phyloP scores from a whole-genome alignment of 2,113 vertebrate species.

The Otocyon megalotis region DNA sequence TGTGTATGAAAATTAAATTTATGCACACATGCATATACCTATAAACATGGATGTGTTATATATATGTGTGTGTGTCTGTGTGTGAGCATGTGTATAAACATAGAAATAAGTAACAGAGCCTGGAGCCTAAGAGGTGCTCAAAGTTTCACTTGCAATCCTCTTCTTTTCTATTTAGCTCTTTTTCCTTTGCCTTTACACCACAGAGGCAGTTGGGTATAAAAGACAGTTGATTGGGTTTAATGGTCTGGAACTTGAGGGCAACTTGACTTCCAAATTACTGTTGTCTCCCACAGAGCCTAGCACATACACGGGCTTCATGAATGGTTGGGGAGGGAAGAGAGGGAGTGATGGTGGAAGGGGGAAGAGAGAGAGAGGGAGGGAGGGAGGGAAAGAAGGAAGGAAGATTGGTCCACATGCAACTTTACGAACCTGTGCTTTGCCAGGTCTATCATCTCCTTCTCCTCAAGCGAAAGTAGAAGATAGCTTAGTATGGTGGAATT shows the following conservation, averaged over 20 bases:
- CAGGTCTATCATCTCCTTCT: background rate
- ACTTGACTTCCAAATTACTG: background rate
- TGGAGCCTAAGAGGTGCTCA: background rate
- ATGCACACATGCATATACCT: background rate
- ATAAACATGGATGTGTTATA: background rate
- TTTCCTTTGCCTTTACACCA: background rate
- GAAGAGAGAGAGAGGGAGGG: background rate
- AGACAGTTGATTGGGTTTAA: background rate
- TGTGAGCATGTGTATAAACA: too few species aligned
- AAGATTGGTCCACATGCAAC: background rate
- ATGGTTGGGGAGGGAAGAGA: too few species aligned
- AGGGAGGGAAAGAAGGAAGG: background rate
- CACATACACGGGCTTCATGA: background rate
- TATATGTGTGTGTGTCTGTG: background rate
- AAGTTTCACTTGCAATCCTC: background rate
- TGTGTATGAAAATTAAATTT: background rate
- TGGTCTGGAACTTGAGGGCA: background rate
- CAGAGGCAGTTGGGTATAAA: background rate
- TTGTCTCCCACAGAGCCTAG: background rate
- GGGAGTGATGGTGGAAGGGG: too few species aligned
- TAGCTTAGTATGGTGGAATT: background rate
- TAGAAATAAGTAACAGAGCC: background rate
- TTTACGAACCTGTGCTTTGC: background rate
- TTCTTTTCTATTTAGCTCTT: background rate
- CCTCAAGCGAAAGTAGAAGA: background rate